These are phyloP conservation scores for Myopa testacea DNA, from an alignment of 2,888 invertebrate genomes.

Conservation along the genomic window DNA sequence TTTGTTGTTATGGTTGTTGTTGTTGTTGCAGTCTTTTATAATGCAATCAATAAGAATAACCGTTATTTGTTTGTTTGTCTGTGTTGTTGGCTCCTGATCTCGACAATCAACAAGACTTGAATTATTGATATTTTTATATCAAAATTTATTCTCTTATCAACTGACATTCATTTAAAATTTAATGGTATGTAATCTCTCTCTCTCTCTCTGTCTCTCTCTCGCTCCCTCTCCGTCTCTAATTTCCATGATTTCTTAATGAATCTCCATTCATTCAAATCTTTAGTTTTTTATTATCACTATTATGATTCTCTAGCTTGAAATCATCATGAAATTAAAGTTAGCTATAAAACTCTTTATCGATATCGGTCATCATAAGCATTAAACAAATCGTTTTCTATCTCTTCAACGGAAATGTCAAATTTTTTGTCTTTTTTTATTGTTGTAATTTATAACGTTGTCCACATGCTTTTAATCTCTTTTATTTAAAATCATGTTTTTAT, in stretches of 20 bases:
- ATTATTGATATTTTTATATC: conserved; percentile 18
- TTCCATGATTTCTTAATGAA: conserved; percentile 1
- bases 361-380: not conserved
- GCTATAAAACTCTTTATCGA: not conserved
- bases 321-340: not conserved
- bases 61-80: conserved; percentile 3
- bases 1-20: not conserved
- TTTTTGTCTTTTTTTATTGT: too few species aligned
- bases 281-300: not conserved
- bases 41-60: not conserved
- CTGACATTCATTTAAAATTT: not conserved
- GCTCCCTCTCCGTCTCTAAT: not conserved
- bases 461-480: not conserved
- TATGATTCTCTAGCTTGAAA: not conserved
- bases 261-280: not conserved
- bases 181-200: too few species aligned
- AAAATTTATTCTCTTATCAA: not conserved
- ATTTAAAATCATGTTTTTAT: too few species aligned
- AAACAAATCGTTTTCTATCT: too few species aligned
- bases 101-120: not conserved
- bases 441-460: too few species aligned
- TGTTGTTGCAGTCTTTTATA: not conserved
- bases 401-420: too few species aligned
- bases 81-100: not conserved
- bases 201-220: too few species aligned